Evolutionary conservation across 2,113 vertebrate genomes (phyloP).

Genomic region (Nycticorax nycticorax): DNA sequence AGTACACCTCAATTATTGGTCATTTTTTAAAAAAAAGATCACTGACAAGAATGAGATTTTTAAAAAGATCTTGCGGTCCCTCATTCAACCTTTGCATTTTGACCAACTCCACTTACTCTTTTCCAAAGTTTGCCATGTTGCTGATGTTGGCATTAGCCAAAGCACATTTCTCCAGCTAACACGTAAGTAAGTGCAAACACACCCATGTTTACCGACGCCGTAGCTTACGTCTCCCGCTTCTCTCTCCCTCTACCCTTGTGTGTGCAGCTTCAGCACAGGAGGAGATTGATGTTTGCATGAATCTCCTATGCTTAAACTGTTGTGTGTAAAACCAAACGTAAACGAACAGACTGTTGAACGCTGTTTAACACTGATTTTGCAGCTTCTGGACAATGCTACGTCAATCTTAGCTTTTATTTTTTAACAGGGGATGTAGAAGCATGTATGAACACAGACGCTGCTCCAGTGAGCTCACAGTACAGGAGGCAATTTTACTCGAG

Average conservation of each 20-base stretch:
- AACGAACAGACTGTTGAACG: background rate
- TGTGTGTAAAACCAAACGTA: background rate
- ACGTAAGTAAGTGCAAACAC: background rate
- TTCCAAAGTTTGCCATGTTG: background rate
- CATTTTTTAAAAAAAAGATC: background rate
- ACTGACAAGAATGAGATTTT: background rate
- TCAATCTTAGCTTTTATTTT: background rate
- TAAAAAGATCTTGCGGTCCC: background rate
- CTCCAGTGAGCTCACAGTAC: background rate
- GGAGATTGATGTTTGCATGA: background rate
- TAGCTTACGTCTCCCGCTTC: fast-evolving
- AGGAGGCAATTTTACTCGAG: background rate
- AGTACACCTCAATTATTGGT: background rate
- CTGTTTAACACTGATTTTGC: background rate
- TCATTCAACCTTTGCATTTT: background rate
- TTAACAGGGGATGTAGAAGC: background rate
- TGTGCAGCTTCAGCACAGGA: background rate
- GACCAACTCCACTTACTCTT: background rate
- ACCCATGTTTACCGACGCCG: background rate
- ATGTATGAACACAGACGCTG: background rate
- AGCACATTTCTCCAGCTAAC: background rate
- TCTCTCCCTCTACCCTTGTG: background rate
- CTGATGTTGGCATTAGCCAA: background rate
- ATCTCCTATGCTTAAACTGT: background rate
- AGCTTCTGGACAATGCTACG: background rate